Conservation (phyloP, 2,113 vertebrate genomes). For the Thunnus thynnus region DNA sequence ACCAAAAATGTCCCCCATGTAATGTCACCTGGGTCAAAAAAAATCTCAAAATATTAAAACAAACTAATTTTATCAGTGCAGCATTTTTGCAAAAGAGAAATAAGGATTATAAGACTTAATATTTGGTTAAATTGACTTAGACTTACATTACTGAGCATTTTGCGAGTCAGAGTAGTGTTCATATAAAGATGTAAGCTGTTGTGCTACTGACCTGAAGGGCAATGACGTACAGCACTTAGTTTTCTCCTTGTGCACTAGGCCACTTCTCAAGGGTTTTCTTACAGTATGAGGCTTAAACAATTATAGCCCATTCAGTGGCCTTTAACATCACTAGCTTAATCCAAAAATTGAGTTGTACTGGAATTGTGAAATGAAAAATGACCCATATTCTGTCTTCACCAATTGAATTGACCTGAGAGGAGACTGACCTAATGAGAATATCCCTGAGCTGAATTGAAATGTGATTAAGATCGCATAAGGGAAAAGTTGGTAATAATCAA, state of each 20-base stretch:
- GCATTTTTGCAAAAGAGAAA: not conserved
- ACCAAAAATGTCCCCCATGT: not conserved
- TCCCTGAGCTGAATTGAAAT: constrained; percentile 59
- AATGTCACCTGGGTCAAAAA: too few relatives aligned
- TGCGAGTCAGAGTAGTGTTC: constrained; percentile 18
- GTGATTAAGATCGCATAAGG: constrained; percentile 69
- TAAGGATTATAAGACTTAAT: not conserved
- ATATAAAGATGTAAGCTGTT: constrained; percentile 14
- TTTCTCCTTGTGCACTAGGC: constrained; percentile 14
- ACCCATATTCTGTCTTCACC: constrained; percentile 35
- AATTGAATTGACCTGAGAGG: constrained; percentile 60
- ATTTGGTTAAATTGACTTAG: not conserved
- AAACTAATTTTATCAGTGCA: too few relatives aligned
- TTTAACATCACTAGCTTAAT: constrained; percentile 42
- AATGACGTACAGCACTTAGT: constrained; percentile 27
- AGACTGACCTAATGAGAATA: constrained; percentile 55
- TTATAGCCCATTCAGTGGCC: constrained; percentile 38
- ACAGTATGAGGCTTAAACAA: constrained; percentile 25
- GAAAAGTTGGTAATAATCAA: constrained; percentile 61
- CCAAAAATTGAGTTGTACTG: constrained; percentile 40
- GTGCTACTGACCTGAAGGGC: constrained; percentile 41
- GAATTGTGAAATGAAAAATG: constrained; percentile 61
- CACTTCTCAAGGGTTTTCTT: constrained; percentile 44
- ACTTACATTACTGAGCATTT: not conserved
- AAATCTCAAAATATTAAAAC: too few relatives aligned